Base-by-base conservation (phyloP, 2,888 invertebrate species). In the Plusia festucae region DNA sequence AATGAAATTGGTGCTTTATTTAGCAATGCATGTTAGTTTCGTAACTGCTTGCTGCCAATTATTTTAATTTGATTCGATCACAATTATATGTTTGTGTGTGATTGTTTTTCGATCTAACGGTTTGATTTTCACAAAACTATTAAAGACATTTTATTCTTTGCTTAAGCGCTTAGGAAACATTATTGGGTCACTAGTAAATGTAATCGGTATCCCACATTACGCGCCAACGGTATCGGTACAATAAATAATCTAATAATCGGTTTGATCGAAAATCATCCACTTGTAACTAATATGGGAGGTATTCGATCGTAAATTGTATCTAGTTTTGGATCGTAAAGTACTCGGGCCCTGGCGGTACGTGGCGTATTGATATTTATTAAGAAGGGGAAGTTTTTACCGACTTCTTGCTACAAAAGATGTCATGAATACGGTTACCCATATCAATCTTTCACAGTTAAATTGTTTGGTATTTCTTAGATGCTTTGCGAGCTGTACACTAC, bases 251-350 rank as follows among this genome's bases (percentile, higher is more conserved):
- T 60, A 76, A 76, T 78, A 78, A 77, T 79, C 72, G 65, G 68
- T 69, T 60, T 70, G 67, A 80, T 80, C 79, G 68, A 65, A 80
- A 80, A 52, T 73, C 65, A 78, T 76, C 76, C 76, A 80, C 76
- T 78, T 76, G 79, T 80, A 72, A 80, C 80, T 80, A 79, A 79
- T 79, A 75, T 60, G 73, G 66, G 71, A 71, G 65, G 59, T 73
- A 78, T 73, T 67, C 53, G 60, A 65, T 78, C 73, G 76, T 80
- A 78, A 80, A 80, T 76, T 76, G 73, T 78, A 49, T 73, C 68
- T 78, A 80, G 79, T 80, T 80, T 79, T 78, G 73, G 78, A 58
- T 80, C 78, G 80, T 80, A 79, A 80, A 80, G 53, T 53, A 78
- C 69, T 80, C 80, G 79, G 70, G 79, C 79, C 79, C 62, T 65